Base-by-base conservation (phyloP, 2,797 vertebrate genomes). In the Iguana delicatissima region DNA sequence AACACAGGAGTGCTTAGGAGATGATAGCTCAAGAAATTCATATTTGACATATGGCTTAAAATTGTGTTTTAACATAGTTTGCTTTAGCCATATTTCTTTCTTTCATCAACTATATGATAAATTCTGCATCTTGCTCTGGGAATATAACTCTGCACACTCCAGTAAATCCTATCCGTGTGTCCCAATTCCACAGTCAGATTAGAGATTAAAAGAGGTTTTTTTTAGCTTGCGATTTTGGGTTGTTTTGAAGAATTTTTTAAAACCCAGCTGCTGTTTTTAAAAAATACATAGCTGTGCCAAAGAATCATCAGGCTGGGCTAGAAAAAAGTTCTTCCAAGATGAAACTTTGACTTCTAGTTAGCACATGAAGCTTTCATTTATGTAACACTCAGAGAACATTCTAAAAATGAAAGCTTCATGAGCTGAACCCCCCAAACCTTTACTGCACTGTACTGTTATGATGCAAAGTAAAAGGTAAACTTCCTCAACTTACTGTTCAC, bases 101-200 rank as follows among this genome's bases (percentile, higher is more conserved):
- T 10, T 76, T 74, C 26, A 83, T 76, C 55, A 62, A 9, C 46
- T 20, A 20, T 42, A 72, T 42, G 55, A 69, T 76, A 8, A 24
- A 77, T 89, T 72, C 64, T 5, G 0, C 0, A 16, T 73, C 82
- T 50, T 10, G 0, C 12, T 72, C 69, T 50, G 5, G 35, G 83
- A 80, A 74, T 84, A 79, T 35, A 87, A 42, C 76, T 74, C 83
- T 18, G 1, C 52, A 86, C 50, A 52, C 64, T 16, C 88, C 52
- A 0, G 0, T 14, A 0, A 8, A 52, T 87, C 80, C 86, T 87
- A 87, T 64, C 72, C 79, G 55, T 0, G 1, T 13, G 55, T 90
- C 94, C 93, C 92, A 89, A 72, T 89, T 82, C 35, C 80, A 80
- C 26, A 62, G 67, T 80, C 84, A 88, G 90, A 62, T 92, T 91